phyloP scores from a whole-genome alignment of 2,113 vertebrate genomes.

The Zootoca vivipara region DNA sequence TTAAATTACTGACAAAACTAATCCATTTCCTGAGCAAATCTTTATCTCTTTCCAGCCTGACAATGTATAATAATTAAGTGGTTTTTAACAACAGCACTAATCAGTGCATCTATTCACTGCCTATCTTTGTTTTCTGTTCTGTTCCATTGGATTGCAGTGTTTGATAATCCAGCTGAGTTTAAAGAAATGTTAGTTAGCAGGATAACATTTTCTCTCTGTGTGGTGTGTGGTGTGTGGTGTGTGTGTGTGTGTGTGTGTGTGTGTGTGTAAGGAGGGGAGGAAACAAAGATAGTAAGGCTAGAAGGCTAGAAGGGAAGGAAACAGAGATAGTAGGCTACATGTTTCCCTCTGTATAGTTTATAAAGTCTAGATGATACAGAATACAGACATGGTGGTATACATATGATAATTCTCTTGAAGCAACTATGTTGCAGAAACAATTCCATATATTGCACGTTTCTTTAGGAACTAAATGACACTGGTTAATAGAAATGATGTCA shows the following conservation, averaged over 20 bases:
- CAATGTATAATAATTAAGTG: neutral
- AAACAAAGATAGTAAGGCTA: too few relatives aligned
- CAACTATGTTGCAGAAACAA: neutral
- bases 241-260: too few relatives aligned
- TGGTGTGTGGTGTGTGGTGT: too few relatives aligned
- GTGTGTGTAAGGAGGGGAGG: too few relatives aligned
- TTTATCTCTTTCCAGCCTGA: neutral
- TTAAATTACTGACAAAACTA: neutral
- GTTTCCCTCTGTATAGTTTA: neutral
- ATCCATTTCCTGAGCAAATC: neutral
- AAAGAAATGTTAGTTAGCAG: neutral
- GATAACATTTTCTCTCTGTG: too few relatives aligned
- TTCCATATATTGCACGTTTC: neutral
- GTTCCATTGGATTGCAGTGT: neutral
- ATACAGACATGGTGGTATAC: neutral
- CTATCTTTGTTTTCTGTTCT: neutral
- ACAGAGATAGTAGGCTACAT: too few relatives aligned
- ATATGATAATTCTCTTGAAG: neutral
- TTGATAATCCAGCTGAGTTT: neutral
- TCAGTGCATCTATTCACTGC: neutral
- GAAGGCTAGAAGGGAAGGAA: too few relatives aligned
- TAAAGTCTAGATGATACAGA: neutral
- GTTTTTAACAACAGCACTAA: neutral
- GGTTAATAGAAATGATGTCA: neutral
- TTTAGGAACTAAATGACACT: neutral